Conservation (phyloP, 1,140 invertebrate genomes). For the Euwallacea similis region DNA sequence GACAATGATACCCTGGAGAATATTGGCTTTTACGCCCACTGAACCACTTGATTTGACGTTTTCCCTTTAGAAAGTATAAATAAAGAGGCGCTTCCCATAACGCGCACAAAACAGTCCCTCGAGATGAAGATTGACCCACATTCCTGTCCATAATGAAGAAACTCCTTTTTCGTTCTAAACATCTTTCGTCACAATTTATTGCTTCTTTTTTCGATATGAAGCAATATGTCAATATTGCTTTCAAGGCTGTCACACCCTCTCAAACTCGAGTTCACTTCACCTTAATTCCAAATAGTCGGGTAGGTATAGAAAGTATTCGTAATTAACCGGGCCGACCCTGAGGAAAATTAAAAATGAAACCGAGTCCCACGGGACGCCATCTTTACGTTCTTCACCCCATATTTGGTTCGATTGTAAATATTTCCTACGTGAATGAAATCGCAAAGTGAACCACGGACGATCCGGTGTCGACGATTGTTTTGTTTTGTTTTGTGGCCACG, state of each 20-base stretch:
- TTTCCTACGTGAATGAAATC: slow-evolving; percentile 28
- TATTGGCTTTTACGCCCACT: slow-evolving; percentile 6
- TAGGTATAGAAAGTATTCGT: no score
- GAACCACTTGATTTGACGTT: background rate
- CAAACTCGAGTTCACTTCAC: no score
- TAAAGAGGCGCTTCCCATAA: background rate
- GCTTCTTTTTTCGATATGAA: no score
- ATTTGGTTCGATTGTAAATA: slow-evolving; percentile 29
- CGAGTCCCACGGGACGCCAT: slow-evolving; percentile 26
- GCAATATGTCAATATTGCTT: no score
- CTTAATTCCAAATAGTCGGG: no score
- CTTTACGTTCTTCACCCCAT: slow-evolving; percentile 25
- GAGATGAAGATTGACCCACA: no score
- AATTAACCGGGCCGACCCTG: no score
- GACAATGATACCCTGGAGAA: background rate
- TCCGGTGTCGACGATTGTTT: slow-evolving; percentile 25
- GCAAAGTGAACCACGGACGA: slow-evolving; percentile 14
- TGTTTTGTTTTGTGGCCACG: slow-evolving; percentile 25
- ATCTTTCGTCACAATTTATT: no score
- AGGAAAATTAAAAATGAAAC: slow-evolving; percentile 8
- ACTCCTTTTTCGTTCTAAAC: no score
- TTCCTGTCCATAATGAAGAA: no score
- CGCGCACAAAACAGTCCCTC: background rate
- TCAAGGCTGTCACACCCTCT: no score
- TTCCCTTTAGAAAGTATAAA: slow-evolving; percentile 10